These are phyloP conservation scores for Dendrocopos noguchii DNA, from an alignment of 2,113 vertebrate species.

Conservation along the genomic window DNA sequence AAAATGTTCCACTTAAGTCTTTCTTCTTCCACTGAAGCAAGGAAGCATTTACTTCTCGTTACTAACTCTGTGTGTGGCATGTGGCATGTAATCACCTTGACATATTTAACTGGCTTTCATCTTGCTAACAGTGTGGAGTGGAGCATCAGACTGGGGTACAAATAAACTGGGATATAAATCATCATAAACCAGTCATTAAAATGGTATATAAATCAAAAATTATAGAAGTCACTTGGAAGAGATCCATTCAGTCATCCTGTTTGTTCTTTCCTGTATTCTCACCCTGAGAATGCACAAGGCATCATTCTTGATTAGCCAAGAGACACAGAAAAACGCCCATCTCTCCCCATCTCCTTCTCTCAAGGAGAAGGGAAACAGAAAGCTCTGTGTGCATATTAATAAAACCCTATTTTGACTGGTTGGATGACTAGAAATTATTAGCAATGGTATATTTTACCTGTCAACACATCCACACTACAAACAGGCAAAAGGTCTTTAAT, in stretches of 20 bases:
- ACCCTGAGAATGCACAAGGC: conserved; percentile 27
- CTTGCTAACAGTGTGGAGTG: background rate
- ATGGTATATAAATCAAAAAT: conserved; percentile 63
- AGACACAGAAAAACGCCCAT: conserved; percentile 1
- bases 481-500: background rate
- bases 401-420: conserved; percentile 66
- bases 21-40: background rate
- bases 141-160: background rate
- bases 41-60: conserved; percentile 13
- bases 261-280: conserved; percentile 37
- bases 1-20: conserved; percentile 7
- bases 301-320: conserved; percentile 67
- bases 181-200: conserved; percentile 53
- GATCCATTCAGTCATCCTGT: conserved; percentile 38
- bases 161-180: conserved; percentile 42
- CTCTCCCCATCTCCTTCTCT: conserved; percentile 32
- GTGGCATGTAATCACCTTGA: conserved; percentile 42
- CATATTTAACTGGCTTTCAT: conserved; percentile 45
- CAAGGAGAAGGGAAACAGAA: conserved; percentile 29
- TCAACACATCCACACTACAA: conserved; percentile 44
- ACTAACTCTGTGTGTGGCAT: background rate
- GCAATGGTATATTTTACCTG: conserved; percentile 50
- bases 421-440: conserved; percentile 64
- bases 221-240: conserved; percentile 29
- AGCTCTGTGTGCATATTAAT: conserved; percentile 60